phyloP scores from a whole-genome alignment of 2,797 vertebrate genomes.

The Onychomys torridus region DNA sequence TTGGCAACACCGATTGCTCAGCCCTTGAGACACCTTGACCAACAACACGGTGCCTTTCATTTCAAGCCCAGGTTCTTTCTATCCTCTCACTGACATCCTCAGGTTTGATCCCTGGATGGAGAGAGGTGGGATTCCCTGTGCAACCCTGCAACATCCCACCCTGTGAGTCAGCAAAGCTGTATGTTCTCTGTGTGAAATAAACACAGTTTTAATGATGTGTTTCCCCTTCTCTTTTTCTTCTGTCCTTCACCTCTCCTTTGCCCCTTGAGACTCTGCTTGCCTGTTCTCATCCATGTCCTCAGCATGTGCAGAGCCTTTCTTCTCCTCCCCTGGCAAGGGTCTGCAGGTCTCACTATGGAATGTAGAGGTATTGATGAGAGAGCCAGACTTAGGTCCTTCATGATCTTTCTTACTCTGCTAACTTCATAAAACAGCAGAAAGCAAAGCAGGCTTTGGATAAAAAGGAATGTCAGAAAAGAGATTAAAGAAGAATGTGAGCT shows the following conservation, averaged over 20 bases:
- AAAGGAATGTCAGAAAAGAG: not conserved
- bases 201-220: not conserved
- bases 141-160: not conserved
- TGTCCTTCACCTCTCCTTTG: not conserved
- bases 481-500: not conserved
- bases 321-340: not conserved
- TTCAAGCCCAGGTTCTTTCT: constrained; percentile 28
- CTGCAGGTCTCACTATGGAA: not conserved
- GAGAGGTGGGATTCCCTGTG: not conserved
- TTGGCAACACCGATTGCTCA: constrained; percentile 30
- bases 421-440: constrained; percentile 31
- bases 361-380: not conserved
- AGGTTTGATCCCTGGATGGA: not conserved
- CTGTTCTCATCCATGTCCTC: not conserved
- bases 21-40: constrained; percentile 47
- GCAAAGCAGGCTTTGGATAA: not conserved
- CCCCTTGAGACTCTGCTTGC: not conserved
- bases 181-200: not conserved
- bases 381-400: not conserved
- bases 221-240: not conserved
- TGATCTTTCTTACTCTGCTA: not conserved
- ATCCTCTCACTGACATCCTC: constrained; percentile 14
- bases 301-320: not conserved
- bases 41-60: not conserved
- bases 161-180: not conserved